Evolutionary conservation across 2,797 vertebrate genomes (phyloP).

Genomic region (Gymnothorax javanicus): DNA sequence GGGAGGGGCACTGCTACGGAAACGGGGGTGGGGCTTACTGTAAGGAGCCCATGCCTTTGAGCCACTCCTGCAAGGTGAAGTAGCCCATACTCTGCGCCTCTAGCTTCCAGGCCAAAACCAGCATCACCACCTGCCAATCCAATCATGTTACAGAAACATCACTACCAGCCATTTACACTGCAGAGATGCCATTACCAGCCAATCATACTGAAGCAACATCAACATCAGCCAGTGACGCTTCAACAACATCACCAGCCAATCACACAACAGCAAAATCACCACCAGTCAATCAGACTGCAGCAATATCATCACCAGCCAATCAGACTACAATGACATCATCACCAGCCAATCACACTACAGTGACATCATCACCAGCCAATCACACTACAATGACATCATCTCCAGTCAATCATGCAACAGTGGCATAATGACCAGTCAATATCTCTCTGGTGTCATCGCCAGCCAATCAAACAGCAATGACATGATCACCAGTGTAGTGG

Average conservation of each 20-base stretch:
- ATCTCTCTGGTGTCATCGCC: neutral
- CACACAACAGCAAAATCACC: neutral
- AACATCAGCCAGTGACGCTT: neutral
- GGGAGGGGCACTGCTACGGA: neutral
- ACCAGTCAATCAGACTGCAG: neutral
- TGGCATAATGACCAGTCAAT: neutral
- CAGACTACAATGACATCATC: neutral
- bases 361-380: neutral
- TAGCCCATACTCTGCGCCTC: slow-evolving; percentile 99
- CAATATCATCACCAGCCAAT: neutral
- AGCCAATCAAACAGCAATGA: neutral
- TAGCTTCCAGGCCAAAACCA: slow-evolving; percentile 97
- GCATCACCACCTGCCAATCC: slow-evolving; percentile 91
- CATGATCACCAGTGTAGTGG: no score
- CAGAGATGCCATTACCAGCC: neutral
- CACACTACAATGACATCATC: neutral
- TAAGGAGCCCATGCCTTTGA: slow-evolving; percentile 96
- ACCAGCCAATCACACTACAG: neutral
- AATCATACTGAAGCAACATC: neutral
- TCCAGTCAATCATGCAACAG: neutral
- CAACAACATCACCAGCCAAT: neutral
- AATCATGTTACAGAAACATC: slow-evolving; percentile 33
- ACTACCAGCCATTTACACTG: neutral
- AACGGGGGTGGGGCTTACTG: slow-evolving; percentile 79
- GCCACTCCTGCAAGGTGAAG: slow-evolving; percentile 98